Percentiles rank a stretch among this genome's conserved stretches.
Evolutionary conservation across 2,888 invertebrate species (phyloP).

Genomic region (Neuroscelio doddi): DNA sequence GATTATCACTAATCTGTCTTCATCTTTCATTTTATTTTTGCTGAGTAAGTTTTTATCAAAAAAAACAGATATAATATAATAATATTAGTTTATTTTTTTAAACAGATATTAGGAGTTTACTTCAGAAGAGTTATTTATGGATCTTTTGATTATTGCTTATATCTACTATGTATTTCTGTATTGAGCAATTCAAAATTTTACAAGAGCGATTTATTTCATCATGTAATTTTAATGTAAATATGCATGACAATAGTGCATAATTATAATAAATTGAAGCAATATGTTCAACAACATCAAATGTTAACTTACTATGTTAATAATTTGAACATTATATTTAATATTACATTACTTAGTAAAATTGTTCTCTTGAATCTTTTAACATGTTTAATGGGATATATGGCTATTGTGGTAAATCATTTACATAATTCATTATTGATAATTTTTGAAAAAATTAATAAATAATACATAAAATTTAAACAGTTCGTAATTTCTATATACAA

Average conservation of each 20-base stretch:
- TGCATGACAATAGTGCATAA: neutral
- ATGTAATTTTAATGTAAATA: neutral
- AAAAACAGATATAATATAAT: no score
- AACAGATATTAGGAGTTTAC: slow-evolving; percentile 21
- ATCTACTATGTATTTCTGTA: slow-evolving; percentile 13
- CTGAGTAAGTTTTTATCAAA: no score
- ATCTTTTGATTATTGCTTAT: slow-evolving; percentile 17
- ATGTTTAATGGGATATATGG: slow-evolving; percentile 25
- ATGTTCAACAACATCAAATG: slow-evolving; percentile 16
- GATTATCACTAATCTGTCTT: no score
- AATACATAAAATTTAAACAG: no score
- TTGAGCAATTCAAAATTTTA: slow-evolving; percentile 22
- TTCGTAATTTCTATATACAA: no score
- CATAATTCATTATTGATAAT: slow-evolving; percentile 1
- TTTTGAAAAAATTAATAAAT: no score
- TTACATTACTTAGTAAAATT: slow-evolving; percentile 18
- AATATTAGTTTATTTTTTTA: no score
- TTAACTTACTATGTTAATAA: slow-evolving; percentile 15
- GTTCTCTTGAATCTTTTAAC: slow-evolving; percentile 17
- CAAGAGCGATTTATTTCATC: neutral
- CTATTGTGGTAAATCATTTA: slow-evolving; percentile 16
- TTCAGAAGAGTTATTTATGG: slow-evolving; percentile 20
- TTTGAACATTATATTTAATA: slow-evolving; percentile 22
- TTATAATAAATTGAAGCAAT: neutral
- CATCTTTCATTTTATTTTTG: no score